phyloP scores from a whole-genome alignment of 2,113 vertebrate genomes.

The Collichthys lucidus region DNA sequence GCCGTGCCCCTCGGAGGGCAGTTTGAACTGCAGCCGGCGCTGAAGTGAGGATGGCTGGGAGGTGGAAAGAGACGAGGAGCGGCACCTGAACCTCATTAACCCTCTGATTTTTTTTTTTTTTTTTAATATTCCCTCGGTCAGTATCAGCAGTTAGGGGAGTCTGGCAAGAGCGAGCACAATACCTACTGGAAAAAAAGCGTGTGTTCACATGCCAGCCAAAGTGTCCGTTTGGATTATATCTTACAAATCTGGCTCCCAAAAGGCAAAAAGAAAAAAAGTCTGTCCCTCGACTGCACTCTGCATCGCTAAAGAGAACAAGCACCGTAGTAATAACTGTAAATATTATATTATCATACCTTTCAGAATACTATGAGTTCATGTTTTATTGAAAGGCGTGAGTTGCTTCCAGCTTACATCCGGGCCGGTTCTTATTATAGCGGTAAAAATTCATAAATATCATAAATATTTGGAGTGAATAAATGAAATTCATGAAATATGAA shows the following conservation, averaged over 20 bases:
- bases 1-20: slow-evolving; percentile 9
- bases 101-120: neutral
- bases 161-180: slow-evolving; percentile 33
- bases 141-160: slow-evolving; percentile 37
- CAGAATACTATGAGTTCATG: slow-evolving; percentile 57
- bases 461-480: slow-evolving; percentile 35
- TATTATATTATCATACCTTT: slow-evolving; percentile 69
- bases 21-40: slow-evolving; percentile 25
- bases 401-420: slow-evolving; percentile 37
- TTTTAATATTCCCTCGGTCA: slow-evolving; percentile 37
- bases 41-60: slow-evolving; percentile 2
- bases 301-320: slow-evolving; percentile 53
- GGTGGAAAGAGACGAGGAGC: slow-evolving; percentile 24
- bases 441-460: slow-evolving; percentile 41
- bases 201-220: slow-evolving; percentile 47
- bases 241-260: slow-evolving; percentile 51
- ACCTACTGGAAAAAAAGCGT: slow-evolving; percentile 7
- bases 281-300: slow-evolving; percentile 46
- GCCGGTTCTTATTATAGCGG: slow-evolving; percentile 21
- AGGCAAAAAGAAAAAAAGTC: slow-evolving; percentile 31
- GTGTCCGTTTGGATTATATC: slow-evolving; percentile 63
- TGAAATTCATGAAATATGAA: slow-evolving; percentile 10
- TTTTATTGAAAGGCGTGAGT: slow-evolving; percentile 70
- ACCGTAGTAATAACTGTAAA: slow-evolving; percentile 54
- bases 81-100: slow-evolving; percentile 66